Evolutionary conservation across 2,113 vertebrate species (phyloP), one percentile per base, ranked within the genome.

Genomic region (Centrocercus urophasianus): DNA sequence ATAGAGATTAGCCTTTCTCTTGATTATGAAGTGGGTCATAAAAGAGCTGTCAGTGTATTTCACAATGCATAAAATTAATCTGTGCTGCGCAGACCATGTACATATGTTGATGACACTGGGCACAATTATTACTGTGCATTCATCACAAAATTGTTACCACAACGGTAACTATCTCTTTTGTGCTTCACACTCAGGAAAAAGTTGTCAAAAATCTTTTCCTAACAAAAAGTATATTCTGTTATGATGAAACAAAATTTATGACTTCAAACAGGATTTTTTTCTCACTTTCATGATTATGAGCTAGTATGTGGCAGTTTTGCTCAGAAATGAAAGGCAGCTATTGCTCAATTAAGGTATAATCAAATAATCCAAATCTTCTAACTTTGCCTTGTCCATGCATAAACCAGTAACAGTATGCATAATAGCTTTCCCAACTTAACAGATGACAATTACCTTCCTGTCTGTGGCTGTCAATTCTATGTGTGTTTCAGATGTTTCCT

Each of bases 391-490:
- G 21, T 59, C 40, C 36, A 15, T 38, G 24, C 11, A 60, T 88
- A 32, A 72, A 56, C 81, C 83, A 80, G n/a, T 93, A 63, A 42
- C 24, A 40, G 15, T 63, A 64, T 64, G 12, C 15, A 19, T 27
- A 40, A 64, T 40, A 28, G 7, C 11, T 83, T 52, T 83, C 27
- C 54, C 89, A 64, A 14, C 8, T 61, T 89, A 83, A 83, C 8
- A 81, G 82, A 70, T 76, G 60, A 88, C 87, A 32, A 83, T 56
- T 89, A 73, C 64, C 42, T 90, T 95, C 91, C 83, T 77, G 12
- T 47, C 28, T 74, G 70, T 54, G 45, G 25, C 34, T 92, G 83
- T 82, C 8, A 5, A 77, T 88, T 95, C 40, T 61, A 84, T 48
- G 27, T 28, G 77, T 18, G 72, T 54, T 88, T 90, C 52, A 77